Percentiles rank a stretch among this genome's conserved stretches.
Evolutionary conservation across 2,797 vertebrate genomes (phyloP).

Genomic region (Molossus alvarezi): DNA sequence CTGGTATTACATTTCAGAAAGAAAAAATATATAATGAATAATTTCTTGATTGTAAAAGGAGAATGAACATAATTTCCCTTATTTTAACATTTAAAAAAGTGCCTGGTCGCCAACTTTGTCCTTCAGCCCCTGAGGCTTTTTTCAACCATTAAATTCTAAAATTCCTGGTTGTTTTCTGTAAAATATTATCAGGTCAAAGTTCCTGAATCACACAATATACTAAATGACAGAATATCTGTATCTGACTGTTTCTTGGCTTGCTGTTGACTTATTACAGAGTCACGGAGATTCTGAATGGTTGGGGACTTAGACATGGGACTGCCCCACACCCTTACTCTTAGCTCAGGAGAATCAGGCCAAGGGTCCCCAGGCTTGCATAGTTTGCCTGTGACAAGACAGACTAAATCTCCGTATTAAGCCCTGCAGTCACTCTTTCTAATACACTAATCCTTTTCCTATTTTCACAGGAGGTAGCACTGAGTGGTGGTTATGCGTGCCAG

Average conservation of each 20-base stretch:
- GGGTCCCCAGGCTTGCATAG: background rate
- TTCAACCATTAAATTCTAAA: background rate
- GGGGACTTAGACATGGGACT: background rate
- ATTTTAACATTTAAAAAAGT: slow-evolving; percentile 6
- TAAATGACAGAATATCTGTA: background rate
- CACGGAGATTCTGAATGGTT: background rate
- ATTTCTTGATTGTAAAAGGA: slow-evolving; percentile 20
- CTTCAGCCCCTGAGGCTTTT: background rate
- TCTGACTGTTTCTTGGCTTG: slow-evolving; percentile 19
- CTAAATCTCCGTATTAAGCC: background rate
- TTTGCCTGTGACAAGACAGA: background rate
- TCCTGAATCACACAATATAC: background rate
- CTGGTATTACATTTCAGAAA: slow-evolving; percentile 56
- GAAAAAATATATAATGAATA: slow-evolving; percentile 19
- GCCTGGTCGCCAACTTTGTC: background rate
- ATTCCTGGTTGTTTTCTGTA: slow-evolving; percentile 27
- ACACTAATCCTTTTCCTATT: background rate
- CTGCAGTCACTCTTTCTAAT: background rate
- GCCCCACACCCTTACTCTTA: background rate
- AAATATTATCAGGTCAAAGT: background rate
- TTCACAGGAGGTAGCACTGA: background rate
- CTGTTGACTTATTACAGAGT: background rate
- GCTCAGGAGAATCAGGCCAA: background rate
- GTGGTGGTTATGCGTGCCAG: background rate
- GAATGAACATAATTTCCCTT: background rate